A percentile compares a stretch with the other conserved stretches of the same genome.
Conservation (phyloP, 2,888 invertebrate genomes). For the Sarcophaga variegata region DNA sequence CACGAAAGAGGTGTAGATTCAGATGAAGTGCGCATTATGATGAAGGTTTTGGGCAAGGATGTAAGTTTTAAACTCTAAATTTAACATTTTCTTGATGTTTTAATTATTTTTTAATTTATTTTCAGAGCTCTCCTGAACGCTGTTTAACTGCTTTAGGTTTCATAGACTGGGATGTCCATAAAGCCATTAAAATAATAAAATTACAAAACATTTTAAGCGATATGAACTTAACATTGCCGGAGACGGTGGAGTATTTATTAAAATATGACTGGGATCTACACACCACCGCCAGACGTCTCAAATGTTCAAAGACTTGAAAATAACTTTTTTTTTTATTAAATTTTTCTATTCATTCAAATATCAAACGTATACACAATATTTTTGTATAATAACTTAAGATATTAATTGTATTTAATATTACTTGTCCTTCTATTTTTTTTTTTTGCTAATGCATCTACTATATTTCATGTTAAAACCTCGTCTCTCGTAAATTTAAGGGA, state of each 20-base stretch:
- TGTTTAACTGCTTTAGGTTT: constrained; percentile 91
- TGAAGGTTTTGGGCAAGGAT: constrained; percentile 90
- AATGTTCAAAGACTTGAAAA: constrained; percentile 70
- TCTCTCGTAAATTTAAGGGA: constrained; percentile 8
- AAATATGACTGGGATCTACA: constrained; percentile 81
- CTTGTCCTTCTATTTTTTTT: constrained; percentile 1
- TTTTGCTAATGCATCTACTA: neutral
- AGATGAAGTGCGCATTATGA: constrained; percentile 96
- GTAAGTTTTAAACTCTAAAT: constrained; percentile 81
- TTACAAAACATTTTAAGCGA: constrained; percentile 79
- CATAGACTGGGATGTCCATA: constrained; percentile 94
- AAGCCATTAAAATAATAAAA: constrained; percentile 88
- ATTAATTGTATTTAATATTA: neutral
- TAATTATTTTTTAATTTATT: constrained; percentile 38
- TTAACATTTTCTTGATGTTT: neutral
- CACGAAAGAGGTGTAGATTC: constrained; percentile 92
- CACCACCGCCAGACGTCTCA: constrained; percentile 79
- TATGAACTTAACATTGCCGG: constrained; percentile 76
- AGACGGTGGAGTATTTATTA: constrained; percentile 78
- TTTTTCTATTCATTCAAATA: neutral
- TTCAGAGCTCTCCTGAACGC: constrained; percentile 87
- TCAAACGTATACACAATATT: neutral
- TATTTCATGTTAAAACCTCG: neutral
- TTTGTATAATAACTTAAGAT: no score
- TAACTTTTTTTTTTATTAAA: constrained; percentile 9